phyloP scores from a whole-genome alignment of 2,888 invertebrate genomes.

The Spialia ferax region DNA sequence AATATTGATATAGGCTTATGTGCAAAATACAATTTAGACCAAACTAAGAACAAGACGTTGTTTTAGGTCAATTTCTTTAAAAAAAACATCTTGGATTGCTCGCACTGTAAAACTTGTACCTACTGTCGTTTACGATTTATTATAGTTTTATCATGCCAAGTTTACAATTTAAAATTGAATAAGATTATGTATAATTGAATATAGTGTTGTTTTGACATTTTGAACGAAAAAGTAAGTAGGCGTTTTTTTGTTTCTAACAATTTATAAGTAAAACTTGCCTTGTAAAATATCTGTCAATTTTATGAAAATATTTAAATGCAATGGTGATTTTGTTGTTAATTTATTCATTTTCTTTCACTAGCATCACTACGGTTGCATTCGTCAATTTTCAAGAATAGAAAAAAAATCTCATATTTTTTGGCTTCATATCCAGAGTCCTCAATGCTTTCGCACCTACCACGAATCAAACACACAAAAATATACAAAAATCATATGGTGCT shows the following conservation, averaged over 20 bases:
- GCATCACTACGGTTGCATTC: not conserved
- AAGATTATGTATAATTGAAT: not conserved
- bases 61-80: constrained; percentile 3
- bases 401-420: too few relatives aligned
- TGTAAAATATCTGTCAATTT: too few relatives aligned
- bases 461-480: constrained; percentile 19
- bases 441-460: constrained; percentile 10
- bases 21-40: constrained; percentile 2
- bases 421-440: not conserved
- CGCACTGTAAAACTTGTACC: constrained; percentile 1
- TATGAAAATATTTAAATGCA: not conserved
- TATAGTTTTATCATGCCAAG: not conserved
- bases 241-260: too few relatives aligned
- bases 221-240: not conserved
- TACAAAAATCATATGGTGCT: constrained; percentile 37
- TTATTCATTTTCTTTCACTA: not conserved
- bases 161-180: not conserved
- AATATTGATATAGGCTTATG: constrained; percentile 25
- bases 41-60: not conserved
- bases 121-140: not conserved
- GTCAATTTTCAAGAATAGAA: too few relatives aligned
- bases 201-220: not conserved
- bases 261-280: too few relatives aligned
- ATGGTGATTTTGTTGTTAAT: not conserved
- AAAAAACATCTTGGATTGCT: not conserved